Evolutionary conservation across 2,888 invertebrate species (phyloP).

Genomic region (Argyra leucocephala): DNA sequence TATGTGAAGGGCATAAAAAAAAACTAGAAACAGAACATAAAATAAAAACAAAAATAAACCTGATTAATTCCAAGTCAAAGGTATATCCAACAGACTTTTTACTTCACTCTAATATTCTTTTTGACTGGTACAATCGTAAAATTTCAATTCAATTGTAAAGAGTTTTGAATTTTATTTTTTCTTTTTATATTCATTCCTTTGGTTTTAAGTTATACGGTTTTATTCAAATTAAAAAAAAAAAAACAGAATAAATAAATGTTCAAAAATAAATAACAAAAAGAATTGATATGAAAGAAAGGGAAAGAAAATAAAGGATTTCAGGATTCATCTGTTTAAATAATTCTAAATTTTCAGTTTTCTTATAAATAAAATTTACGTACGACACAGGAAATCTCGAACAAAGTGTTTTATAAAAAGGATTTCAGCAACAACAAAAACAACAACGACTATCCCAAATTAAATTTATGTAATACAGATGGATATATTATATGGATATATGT

Average conservation of each 20-base stretch:
- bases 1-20: neutral
- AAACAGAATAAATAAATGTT: neutral
- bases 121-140: neutral
- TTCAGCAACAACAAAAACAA: neutral
- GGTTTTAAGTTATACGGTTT: neutral
- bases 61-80: neutral
- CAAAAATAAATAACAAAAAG: too few species aligned
- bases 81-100: neutral
- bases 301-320: neutral
- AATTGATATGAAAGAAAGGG: too few species aligned
- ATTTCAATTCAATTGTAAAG: neutral
- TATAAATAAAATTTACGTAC: constrained; percentile 1
- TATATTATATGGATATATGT: too few species aligned
- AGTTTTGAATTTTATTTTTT: neutral
- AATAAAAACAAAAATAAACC: neutral
- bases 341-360: neutral
- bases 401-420: neutral
- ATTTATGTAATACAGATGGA: too few species aligned
- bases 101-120: neutral
- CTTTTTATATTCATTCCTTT: neutral
- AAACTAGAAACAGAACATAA: neutral
- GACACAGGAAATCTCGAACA: neutral
- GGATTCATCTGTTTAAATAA: constrained; percentile 1
- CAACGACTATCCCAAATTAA: neutral
- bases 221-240: neutral